Percentiles rank a stretch among this genome's conserved stretches.
phyloP scores from a whole-genome alignment of 1,140 invertebrate species.

The Zelostemma sp. region DNA sequence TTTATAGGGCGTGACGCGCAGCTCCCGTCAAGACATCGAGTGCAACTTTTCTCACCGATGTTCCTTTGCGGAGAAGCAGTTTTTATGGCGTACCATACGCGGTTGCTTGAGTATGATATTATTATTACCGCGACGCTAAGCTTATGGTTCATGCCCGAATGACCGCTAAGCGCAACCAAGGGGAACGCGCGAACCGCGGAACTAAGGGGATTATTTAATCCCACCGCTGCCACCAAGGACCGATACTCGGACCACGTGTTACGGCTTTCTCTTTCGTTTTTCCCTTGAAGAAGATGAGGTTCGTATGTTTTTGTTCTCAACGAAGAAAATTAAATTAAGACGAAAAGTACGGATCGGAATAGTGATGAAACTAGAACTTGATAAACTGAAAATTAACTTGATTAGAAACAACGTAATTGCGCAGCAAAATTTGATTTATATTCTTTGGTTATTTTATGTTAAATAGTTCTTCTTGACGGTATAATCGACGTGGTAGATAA shows the following conservation, averaged over 20 bases:
- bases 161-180: conserved; percentile 37
- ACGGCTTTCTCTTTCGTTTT: not conserved
- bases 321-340: too few species aligned
- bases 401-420: too few species aligned
- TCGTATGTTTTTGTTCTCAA: too few species aligned
- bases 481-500: too few species aligned
- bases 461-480: too few species aligned
- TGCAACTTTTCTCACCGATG: conserved; percentile 56
- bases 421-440: too few species aligned
- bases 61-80: conserved; percentile 14
- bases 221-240: conserved; percentile 34
- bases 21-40: conserved; percentile 30
- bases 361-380: too few species aligned
- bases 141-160: conserved; percentile 52
- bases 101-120: conserved; percentile 24
- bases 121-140: conserved; percentile 49
- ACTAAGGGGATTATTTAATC: conserved; percentile 51
- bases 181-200: conserved; percentile 37
- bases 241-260: not conserved
- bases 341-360: too few species aligned
- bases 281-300: too few species aligned
- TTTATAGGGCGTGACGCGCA: conserved; percentile 45
- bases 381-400: too few species aligned
- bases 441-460: too few species aligned
- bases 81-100: conserved; percentile 8